These are phyloP conservation scores for Archips xylosteana DNA, from an alignment of 2,888 invertebrate species.

Conservation along the genomic window DNA sequence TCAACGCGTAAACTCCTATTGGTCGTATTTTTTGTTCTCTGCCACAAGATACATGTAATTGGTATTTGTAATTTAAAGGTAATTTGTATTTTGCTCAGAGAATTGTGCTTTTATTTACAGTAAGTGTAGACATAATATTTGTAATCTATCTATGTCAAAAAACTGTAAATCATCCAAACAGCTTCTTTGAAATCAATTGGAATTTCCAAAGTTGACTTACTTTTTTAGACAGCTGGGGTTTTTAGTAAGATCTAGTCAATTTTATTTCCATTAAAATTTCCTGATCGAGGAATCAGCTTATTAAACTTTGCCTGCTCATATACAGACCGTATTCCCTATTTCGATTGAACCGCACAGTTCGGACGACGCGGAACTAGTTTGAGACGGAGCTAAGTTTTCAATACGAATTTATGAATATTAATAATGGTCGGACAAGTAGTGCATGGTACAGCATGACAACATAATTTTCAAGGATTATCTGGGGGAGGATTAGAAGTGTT, in stretches of 20 bases:
- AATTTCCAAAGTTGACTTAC: too few species aligned
- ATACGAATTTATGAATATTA: slow-evolving; percentile 16
- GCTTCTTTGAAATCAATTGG: too few species aligned
- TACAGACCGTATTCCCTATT: slow-evolving; percentile 1
- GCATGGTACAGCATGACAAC: neutral
- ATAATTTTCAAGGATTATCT: too few species aligned
- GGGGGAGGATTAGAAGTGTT: too few species aligned
- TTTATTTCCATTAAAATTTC: neutral
- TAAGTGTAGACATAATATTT: too few species aligned
- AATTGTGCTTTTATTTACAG: too few species aligned
- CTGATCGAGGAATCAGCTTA: neutral
- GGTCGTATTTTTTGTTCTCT: neutral
- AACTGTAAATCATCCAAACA: too few species aligned
- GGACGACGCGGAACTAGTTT: slow-evolving; percentile 18
- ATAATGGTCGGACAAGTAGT: neutral
- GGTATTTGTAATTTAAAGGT: too few species aligned
- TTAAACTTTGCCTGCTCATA: neutral
- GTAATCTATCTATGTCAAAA: too few species aligned
- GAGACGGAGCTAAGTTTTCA: slow-evolving; percentile 10
- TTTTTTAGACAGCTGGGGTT: too few species aligned
- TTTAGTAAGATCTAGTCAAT: neutral
- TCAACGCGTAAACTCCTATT: neutral
- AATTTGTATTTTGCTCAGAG: too few species aligned
- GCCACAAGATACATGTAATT: too few species aligned
- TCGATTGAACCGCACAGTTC: slow-evolving; percentile 11